These are phyloP conservation scores for Haliclona indistincta DNA, from an alignment of 37 sponge, comb jelly and placozoan species.

Conservation along the genomic window DNA sequence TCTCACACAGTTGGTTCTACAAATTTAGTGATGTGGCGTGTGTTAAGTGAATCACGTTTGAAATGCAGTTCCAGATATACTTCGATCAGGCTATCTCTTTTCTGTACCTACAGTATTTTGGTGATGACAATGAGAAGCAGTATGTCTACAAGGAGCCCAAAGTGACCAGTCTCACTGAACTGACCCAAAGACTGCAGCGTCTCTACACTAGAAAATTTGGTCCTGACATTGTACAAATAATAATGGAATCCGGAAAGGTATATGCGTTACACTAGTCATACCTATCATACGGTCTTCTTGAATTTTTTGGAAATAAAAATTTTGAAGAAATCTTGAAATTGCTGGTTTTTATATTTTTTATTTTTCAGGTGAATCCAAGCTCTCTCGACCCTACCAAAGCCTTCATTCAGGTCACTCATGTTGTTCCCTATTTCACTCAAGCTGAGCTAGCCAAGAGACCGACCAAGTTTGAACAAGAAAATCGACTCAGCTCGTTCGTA, in stretches of 20 bases:
- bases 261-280: too few species aligned
- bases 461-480: constrained; percentile 84
- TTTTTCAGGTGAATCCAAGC: constrained; percentile 63
- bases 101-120: constrained; percentile 60
- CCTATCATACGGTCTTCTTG: too few species aligned
- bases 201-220: constrained; percentile 79
- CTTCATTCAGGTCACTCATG: constrained; percentile 90
- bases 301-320: too few species aligned
- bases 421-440: constrained; percentile 77
- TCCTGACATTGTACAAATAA: constrained; percentile 59
- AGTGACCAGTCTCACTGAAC: constrained; percentile 76
- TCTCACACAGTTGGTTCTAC: too few species aligned
- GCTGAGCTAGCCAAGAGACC: constrained; percentile 65
- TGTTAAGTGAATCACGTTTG: too few species aligned
- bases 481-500: constrained; percentile 71
- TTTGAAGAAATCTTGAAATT: too few species aligned
- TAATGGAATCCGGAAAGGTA: constrained; percentile 80
- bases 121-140: constrained; percentile 76
- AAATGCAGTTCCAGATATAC: too few species aligned
- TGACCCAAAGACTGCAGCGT: constrained; percentile 62
- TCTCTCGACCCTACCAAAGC: constrained; percentile 65
- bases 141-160: constrained; percentile 92
- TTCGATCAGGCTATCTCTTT: background rate
- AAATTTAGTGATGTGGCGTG: too few species aligned
- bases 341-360: too few species aligned